Percentiles rank a stretch among this genome's conserved stretches.
Conservation (phyloP, 2,888 invertebrate genomes). For the Iphiclides podalirius region DNA sequence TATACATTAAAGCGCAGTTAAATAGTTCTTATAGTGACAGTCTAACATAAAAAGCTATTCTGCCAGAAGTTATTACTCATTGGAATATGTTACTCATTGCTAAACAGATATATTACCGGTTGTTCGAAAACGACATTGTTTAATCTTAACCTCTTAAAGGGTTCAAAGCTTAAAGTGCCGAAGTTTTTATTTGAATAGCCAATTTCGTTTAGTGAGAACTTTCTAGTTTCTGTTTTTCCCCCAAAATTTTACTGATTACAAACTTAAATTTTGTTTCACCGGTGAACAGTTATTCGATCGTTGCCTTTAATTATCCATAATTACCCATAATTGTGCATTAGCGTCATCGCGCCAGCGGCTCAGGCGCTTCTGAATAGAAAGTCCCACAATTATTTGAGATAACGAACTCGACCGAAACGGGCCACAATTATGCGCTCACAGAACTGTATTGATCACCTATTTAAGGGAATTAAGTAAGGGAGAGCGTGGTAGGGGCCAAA, state of each 20-base stretch:
- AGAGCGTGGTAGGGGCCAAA: neutral
- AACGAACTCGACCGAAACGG: conserved; percentile 14
- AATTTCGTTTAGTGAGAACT: no score
- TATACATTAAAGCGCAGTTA: no score
- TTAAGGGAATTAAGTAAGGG: conserved; percentile 6
- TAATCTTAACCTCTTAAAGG: no score
- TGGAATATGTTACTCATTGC: no score
- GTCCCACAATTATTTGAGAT: conserved; percentile 15
- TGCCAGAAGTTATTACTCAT: no score
- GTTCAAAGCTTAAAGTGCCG: no score
- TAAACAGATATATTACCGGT: no score
- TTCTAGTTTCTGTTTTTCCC: no score
- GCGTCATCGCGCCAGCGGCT: neutral
- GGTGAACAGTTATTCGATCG: neutral
- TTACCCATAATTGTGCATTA: conserved; percentile 18
- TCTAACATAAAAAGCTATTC: no score
- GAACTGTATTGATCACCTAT: conserved; percentile 22
- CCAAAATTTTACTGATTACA: conserved; percentile 6
- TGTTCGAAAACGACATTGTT: no score
- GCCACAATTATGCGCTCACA: conserved; percentile 8
- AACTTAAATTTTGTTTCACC: conserved; percentile 3
- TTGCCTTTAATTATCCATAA: conserved; percentile 14
- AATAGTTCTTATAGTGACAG: no score
- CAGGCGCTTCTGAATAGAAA: conserved; percentile 10
- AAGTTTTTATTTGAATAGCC: no score